Evolutionary conservation across 2,797 vertebrate genomes (phyloP).

Genomic region (Meda fulgida): DNA sequence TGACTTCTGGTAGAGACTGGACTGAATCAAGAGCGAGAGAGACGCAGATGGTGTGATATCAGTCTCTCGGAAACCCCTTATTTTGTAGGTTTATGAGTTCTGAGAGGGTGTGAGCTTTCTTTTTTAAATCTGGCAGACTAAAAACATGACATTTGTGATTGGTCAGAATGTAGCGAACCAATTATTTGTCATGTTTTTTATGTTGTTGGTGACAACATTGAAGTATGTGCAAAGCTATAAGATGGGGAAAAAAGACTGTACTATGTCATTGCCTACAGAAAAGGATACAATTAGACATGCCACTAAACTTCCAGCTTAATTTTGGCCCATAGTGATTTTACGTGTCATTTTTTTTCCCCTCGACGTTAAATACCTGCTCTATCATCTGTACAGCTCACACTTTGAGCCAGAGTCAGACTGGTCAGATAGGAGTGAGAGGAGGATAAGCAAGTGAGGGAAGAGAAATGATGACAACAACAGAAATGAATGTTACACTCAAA

Average conservation of each 20-base stretch:
- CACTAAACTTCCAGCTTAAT: conserved; percentile 20
- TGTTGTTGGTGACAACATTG: not conserved
- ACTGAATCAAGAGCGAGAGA: conserved; percentile 5
- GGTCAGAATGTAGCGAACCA: conserved; percentile 29
- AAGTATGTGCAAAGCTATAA: conserved; percentile 41
- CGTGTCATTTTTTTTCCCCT: not conserved
- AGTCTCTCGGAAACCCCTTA: conserved; percentile 47
- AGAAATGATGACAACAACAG: conserved; percentile 4
- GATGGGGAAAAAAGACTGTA: conserved; percentile 28
- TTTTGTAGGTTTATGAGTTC: conserved; percentile 54
- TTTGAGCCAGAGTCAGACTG: not conserved
- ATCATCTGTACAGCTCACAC: conserved; percentile 26
- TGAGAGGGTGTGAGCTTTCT: conserved; percentile 58
- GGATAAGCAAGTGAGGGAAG: conserved; percentile 12
- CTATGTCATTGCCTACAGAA: not conserved
- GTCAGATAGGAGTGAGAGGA: conserved; percentile 12
- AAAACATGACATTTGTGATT: conserved; percentile 38
- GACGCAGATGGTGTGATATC: conserved; percentile 52
- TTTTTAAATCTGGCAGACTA: conserved; percentile 29
- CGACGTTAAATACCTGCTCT: conserved; percentile 23
- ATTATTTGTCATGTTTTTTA: conserved; percentile 16
- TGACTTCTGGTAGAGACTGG: conserved; percentile 89
- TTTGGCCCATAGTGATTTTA: conserved; percentile 20
- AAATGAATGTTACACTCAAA: conserved; percentile 40
- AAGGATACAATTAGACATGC: conserved; percentile 18